Evolutionary conservation across 2,888 invertebrate species (phyloP).

Genomic region (Stenolophus ochropezus): DNA sequence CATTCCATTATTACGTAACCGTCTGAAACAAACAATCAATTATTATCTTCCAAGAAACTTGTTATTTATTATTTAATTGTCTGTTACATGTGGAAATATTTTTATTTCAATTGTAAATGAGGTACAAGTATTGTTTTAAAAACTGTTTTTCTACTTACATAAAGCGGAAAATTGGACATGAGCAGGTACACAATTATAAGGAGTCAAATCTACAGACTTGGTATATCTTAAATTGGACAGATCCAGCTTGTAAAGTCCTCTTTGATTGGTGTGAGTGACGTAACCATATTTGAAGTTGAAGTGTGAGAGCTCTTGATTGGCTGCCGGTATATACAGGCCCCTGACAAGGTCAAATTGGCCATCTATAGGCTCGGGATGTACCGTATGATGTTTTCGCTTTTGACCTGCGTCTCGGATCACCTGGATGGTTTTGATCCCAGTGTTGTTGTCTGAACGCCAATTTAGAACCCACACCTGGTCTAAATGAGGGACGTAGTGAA

Average conservation of each 20-base stretch:
- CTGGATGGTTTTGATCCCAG: slow-evolving; percentile 80
- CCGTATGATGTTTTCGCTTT: slow-evolving; percentile 82
- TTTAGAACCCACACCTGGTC: slow-evolving; percentile 86
- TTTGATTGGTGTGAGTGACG: slow-evolving; percentile 83
- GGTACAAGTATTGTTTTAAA: too few relatives aligned
- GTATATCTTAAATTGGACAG: slow-evolving; percentile 82
- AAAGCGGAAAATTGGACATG: slow-evolving; percentile 82
- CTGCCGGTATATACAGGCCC: slow-evolving; percentile 78
- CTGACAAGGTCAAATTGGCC: slow-evolving; percentile 84
- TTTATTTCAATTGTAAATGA: too few relatives aligned
- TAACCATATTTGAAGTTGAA: slow-evolving; percentile 82
- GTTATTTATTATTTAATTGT: too few relatives aligned
- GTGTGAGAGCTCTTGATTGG: slow-evolving; percentile 75
- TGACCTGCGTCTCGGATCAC: slow-evolving; percentile 84
- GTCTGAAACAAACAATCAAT: too few relatives aligned
- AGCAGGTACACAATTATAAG: slow-evolving; percentile 83
- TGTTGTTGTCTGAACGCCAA: slow-evolving; percentile 78
- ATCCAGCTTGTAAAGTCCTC: slow-evolving; percentile 84
- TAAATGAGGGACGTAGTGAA: slow-evolving; percentile 81
- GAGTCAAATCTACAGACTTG: slow-evolving; percentile 81
- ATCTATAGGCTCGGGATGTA: slow-evolving; percentile 84
- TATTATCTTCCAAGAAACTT: too few relatives aligned
- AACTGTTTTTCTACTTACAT: slow-evolving; percentile 78
- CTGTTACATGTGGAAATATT: too few relatives aligned
- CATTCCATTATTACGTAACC: slow-evolving; percentile 84